These are phyloP conservation scores for Neodiprion pinetum DNA, from an alignment of 1,140 invertebrate genomes.

Conservation along the genomic window DNA sequence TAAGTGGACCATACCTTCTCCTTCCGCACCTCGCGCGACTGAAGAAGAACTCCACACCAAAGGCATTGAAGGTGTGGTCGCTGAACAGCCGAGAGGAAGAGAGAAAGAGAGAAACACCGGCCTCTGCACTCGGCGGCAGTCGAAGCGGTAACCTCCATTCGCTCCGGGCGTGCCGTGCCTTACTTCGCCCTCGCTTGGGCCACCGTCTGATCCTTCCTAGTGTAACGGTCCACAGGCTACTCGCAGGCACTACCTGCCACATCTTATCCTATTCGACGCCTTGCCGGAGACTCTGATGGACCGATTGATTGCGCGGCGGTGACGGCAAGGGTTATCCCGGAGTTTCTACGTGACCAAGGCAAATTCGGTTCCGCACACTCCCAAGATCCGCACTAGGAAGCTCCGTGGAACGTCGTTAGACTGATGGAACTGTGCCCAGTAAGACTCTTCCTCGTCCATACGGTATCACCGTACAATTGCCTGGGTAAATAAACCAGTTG, in stretches of 20 bases:
- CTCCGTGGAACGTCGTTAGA: no score
- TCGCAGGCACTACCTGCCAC: not conserved
- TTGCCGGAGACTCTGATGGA: not conserved
- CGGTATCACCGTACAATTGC: no score
- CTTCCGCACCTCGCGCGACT: no score
- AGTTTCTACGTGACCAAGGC: not conserved
- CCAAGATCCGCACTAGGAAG: no score
- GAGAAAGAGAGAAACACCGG: not conserved
- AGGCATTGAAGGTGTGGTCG: not conserved
- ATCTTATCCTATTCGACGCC: not conserved
- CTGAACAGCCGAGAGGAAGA: not conserved
- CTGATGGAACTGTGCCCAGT: no score
- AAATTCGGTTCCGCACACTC: not conserved
- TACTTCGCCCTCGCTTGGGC: slow-evolving; percentile 29
- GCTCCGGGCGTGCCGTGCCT: slow-evolving; percentile 32
- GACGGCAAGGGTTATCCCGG: not conserved
- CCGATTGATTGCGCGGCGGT: not conserved
- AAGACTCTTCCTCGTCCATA: no score
- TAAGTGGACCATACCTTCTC: no score
- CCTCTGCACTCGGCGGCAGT: not conserved
- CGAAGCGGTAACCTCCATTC: slow-evolving; percentile 26
- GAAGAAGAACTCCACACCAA: not conserved
- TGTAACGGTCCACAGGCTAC: slow-evolving; percentile 28
- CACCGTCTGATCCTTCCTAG: slow-evolving; percentile 19
- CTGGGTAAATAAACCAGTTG: no score